A percentile compares a stretch with the other conserved stretches of the same genome.
phyloP scores from a whole-genome alignment of 2,797 vertebrate genomes.

The Babyrousa celebensis region DNA sequence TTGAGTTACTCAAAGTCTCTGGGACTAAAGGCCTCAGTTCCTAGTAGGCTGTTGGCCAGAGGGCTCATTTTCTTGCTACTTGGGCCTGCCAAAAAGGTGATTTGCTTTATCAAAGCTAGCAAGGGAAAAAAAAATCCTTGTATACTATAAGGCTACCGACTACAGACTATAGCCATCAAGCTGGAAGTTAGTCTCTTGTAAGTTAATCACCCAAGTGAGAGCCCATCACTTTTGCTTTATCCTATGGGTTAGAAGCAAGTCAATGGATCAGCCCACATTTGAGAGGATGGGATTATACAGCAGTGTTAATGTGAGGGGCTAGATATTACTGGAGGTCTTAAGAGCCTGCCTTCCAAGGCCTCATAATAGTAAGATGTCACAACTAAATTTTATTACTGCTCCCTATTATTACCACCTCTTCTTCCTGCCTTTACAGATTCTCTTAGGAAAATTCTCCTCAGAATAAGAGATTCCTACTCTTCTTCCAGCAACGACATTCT shows the following conservation, averaged over 20 bases:
- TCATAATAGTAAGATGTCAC: background rate
- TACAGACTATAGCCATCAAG: background rate
- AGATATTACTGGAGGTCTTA: background rate
- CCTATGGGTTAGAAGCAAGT: background rate
- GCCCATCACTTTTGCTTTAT: background rate
- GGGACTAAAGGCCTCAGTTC: background rate
- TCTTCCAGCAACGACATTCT: background rate
- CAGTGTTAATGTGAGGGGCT: background rate
- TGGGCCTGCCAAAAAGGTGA: background rate
- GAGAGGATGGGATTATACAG: background rate
- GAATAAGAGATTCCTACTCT: background rate
- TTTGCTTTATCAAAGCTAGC: background rate
- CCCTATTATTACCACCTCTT: background rate
- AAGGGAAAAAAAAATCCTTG: background rate
- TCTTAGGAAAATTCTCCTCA: background rate
- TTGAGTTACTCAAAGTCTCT: background rate
- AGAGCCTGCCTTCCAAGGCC: background rate
- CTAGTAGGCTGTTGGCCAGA: background rate
- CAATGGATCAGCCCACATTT: background rate
- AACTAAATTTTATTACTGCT: background rate
- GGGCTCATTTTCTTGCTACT: background rate
- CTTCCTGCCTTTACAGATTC: background rate
- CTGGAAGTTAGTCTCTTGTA: background rate
- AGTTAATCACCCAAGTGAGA: background rate
- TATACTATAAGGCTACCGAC: background rate